Evolutionary conservation across 2,797 vertebrate species (phyloP).

Genomic region (Danio kyathit): DNA sequence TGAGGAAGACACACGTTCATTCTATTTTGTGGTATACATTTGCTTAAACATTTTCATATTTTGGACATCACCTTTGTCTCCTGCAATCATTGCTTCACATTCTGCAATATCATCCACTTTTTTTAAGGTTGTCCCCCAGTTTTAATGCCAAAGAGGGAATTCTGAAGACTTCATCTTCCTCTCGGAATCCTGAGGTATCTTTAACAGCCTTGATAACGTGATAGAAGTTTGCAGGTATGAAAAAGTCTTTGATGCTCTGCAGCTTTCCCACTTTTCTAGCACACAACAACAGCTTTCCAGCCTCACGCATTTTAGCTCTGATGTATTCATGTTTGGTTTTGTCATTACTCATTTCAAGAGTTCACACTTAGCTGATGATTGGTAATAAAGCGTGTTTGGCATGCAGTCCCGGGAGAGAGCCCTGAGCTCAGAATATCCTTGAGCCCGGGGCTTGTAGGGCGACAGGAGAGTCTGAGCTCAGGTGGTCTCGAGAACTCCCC

Average conservation of each 20-base stretch:
- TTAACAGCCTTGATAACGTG: conserved; percentile 39
- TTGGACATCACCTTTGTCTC: background rate
- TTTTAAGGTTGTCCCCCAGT: conserved; percentile 36
- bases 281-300: conserved; percentile 25
- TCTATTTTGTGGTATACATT: background rate
- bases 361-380: too few relatives aligned
- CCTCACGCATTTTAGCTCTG: conserved; percentile 55
- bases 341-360: conserved; percentile 18
- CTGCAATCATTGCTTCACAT: conserved; percentile 37
- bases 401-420: too few relatives aligned
- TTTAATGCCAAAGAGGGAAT: conserved; percentile 36
- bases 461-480: too few relatives aligned
- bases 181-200: background rate
- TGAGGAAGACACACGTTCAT: background rate
- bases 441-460: too few relatives aligned
- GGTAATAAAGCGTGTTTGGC: too few relatives aligned
- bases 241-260: conserved; percentile 41
- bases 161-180: conserved; percentile 9
- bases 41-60: background rate
- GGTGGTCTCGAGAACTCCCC: too few relatives aligned
- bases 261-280: conserved; percentile 37
- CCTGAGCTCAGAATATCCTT: too few relatives aligned
- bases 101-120: conserved; percentile 23
- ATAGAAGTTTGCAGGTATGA: conserved; percentile 41
- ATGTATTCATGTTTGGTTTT: conserved; percentile 54